Base-by-base conservation (phyloP, 2,113 vertebrate species). In the Notothenia rossii region DNA sequence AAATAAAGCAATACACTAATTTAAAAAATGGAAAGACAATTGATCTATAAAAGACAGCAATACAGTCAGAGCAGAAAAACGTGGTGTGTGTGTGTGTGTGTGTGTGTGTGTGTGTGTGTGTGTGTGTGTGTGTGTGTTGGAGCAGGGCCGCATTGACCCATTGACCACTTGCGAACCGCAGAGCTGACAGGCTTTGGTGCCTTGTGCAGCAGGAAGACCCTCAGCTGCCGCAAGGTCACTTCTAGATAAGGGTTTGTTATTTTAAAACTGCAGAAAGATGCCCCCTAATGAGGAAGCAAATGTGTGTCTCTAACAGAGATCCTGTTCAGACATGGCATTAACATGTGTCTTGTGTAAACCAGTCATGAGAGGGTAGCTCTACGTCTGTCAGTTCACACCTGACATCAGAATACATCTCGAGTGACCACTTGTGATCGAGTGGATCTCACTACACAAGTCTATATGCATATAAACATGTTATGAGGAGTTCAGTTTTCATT, bases 161-260 rank as follows among this genome's bases (percentile, higher is more conserved):
- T 25, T 22, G 59, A 46, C 68, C 66, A 62, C 1, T 62, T n/a
- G 59, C 8, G 49, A 29, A 17, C 65, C 40, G 29, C 15, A 48
- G 54, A 68, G 54, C 54, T 40, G 80, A 83, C 77, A 40, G 74
- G 20, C 55, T 18, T 22, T 5, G 53, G 40, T 48, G 36, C 6
- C 18, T 25, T 43, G 10, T 10, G 61, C 62, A n/a, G 62, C 49
- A 54, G 33, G 4, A 40, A 53, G 62, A 81, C 22, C 40, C 40
- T 51, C 75, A 61, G 73, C 75, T 75, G 72, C 83, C 75, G 13
- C 45, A 33, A 72, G 69, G 72, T 69, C 74, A 43, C 61, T 67
- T 59, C 25, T 64, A 55, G 36, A 59, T 36, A n/a, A 15, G 58
- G 22, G 25, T 25, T 49, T 73, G 33, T 45, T 49, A 13, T 55